Evolutionary conservation across 2,888 invertebrate species (phyloP).

Genomic region (Coecobrya sp.): DNA sequence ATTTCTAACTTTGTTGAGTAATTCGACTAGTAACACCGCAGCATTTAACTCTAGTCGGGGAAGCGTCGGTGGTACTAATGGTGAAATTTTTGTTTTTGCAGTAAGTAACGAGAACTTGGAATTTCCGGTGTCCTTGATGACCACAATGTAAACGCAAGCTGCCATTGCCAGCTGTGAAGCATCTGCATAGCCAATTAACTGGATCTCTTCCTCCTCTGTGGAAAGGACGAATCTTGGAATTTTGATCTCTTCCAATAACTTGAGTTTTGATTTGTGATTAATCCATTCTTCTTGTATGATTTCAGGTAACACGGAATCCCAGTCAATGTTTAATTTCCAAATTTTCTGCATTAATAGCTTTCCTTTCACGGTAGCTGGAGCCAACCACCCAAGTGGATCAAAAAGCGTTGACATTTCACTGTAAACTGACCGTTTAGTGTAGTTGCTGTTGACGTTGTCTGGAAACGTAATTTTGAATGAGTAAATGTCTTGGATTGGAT

Average conservation of each 20-base stretch:
- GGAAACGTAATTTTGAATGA: no score
- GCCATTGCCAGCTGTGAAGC: not conserved
- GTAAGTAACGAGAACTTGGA: not conserved
- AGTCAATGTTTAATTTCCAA: conserved; percentile 39
- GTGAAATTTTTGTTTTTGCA: conserved; percentile 85
- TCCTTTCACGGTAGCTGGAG: not conserved
- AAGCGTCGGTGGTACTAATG: conserved; percentile 85
- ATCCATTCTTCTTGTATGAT: conserved; percentile 22
- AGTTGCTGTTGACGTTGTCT: no score
- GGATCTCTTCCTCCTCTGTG: not conserved
- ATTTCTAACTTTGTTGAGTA: conserved; percentile 73
- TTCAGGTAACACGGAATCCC: conserved; percentile 60
- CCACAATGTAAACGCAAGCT: not conserved
- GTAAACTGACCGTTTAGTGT: no score
- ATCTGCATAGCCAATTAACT: not conserved
- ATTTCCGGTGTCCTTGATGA: not conserved
- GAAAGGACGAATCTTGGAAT: conserved; percentile 6
- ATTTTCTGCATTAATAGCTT: not conserved
- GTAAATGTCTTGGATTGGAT: conserved; percentile 56
- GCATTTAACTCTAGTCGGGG: conserved; percentile 87
- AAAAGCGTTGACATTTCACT: not conserved
- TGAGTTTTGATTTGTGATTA: not conserved
- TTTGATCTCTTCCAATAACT: not conserved
- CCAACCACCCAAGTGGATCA: conserved; percentile 22
- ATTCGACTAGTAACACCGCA: conserved; percentile 85